A percentile compares a stretch with the other conserved stretches of the same genome.
Conservation (phyloP, 2,888 invertebrate genomes). For the Fragum sueziense region DNA sequence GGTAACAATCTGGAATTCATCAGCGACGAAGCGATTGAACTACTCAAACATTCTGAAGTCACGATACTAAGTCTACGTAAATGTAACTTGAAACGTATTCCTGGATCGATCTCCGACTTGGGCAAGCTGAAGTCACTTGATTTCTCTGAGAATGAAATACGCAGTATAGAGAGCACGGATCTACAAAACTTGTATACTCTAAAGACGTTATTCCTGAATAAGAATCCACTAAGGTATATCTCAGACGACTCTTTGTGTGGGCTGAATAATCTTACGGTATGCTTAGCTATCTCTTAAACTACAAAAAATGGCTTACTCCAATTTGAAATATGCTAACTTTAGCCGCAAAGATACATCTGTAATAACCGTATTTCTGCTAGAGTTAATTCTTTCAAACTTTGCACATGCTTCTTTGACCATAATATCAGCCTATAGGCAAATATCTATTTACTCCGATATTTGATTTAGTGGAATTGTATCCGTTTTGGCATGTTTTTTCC, state of each 20-base stretch:
- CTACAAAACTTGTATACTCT: slow-evolving; percentile 50
- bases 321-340: too few species aligned
- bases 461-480: too few species aligned
- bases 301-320: too few species aligned
- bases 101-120: slow-evolving; percentile 62
- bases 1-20: slow-evolving; percentile 63
- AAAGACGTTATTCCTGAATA: slow-evolving; percentile 37
- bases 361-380: too few species aligned
- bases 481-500: too few species aligned
- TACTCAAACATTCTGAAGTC: slow-evolving; percentile 56
- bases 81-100: slow-evolving; percentile 63
- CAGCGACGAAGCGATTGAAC: slow-evolving; percentile 62
- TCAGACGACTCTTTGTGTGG: slow-evolving; percentile 59
- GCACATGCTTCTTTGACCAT: too few species aligned
- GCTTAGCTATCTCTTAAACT: not conserved
- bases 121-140: slow-evolving; percentile 47
- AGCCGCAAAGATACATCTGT: too few species aligned
- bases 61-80: slow-evolving; percentile 55
- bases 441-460: too few species aligned
- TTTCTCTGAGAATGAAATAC: slow-evolving; percentile 59
- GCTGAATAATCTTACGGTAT: slow-evolving; percentile 40
- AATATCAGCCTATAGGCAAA: too few species aligned
- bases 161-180: slow-evolving; percentile 64
- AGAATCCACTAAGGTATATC: slow-evolving; percentile 64
- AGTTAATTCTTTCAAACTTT: too few species aligned